Evolutionary conservation across 2,888 invertebrate genomes (phyloP), one percentile per base, ranked within the genome.

Genomic region (Tachina grossa): DNA sequence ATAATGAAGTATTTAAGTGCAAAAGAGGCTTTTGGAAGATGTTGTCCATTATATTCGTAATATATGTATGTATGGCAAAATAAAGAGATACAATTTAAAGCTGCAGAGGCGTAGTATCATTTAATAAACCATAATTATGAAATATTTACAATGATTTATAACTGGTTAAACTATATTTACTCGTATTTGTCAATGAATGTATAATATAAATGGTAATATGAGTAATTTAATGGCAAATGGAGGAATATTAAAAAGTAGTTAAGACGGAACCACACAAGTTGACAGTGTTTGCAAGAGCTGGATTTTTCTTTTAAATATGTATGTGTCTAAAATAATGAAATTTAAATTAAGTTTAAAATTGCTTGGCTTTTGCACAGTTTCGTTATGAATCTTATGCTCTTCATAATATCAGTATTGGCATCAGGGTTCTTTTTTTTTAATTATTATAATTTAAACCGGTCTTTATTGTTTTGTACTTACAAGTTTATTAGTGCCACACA

Each of bases 101-200:
- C 31, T 55, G 19, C 69, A 71, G 71, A 85, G 85, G 82, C 78
- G 82, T 78, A 69, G 59, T 76, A 57, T 78, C 16, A 43, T 82
- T 75, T 75, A 77, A 85, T 79, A 75, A 75, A 61, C 75, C 55
- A 43, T 76, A 85, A 83, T 85, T 85, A 85, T 80, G 83, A 72
- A 76, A 68, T 72, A 72, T 80, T 66, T 76, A 76, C 49, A 16
- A 39, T 79, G 85, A 85, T 85, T 85, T 85, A 85, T 85, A 55
- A 66, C 83, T 41, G 65, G 71, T 72, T 72, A 63, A 76, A 80
- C 79, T 72, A 55, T 55, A 79, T 79, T 85, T 83, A 76, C 83
- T 83, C 83, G 76, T 83, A 76, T 85, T 85, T 85, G 76, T 85
- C 85, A 83, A 79, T 79, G 65, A 79, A 85, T 85, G 72, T 75